Base-by-base conservation (phyloP, 1,140 invertebrate genomes). In the Drosophila micromelanica region DNA sequence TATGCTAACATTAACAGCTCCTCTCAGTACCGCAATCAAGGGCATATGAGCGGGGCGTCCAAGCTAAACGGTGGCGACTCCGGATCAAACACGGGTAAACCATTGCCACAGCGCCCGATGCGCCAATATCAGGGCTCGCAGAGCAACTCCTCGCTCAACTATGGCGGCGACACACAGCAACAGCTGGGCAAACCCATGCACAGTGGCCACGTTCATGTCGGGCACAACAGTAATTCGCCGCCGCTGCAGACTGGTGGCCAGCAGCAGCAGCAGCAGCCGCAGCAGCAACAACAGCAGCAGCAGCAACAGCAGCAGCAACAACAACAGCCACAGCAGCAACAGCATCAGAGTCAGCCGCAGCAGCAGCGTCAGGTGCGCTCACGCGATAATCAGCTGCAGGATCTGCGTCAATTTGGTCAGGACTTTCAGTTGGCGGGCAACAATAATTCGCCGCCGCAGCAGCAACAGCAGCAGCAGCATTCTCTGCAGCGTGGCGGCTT, bases 1-100 rank as follows among this genome's bases (percentile, higher is more conserved):
- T 7, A n/a, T 43, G 1, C 5, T 2, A 23, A 27, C 11, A 4
- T 1, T 15, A 9, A 7, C 54, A 89, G 80, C 45, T 75, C 82
- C 9, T 67, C 73, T 8, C 72, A 80, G 57, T 90, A 78, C 40
- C 73, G 79, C 8, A 78, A 78, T 13, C 82, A 82, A 68, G 81
- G 84, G 43, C 82, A 86, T 42, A 68, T 91, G 73, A 68, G 81
- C 12, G 86, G 82, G 20, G 59, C 73, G 5, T 69, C 87, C n/a
- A 92, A 92, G 60, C 45, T 92, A n/a, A 92, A 92, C 45, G 91
- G 91, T 45, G 80, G 90, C 23, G 91, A 92, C 9, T 37, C 70
- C 3, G 82, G 76, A 6, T 43, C 60, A 20, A 86, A 79, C 56
- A 38, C 78, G 9, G 76, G 73, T 17, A 92, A 92, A 37, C 81